These are phyloP conservation scores for Oophaga pumilio DNA, from an alignment of 2,113 vertebrate genomes.

Conservation along the genomic window DNA sequence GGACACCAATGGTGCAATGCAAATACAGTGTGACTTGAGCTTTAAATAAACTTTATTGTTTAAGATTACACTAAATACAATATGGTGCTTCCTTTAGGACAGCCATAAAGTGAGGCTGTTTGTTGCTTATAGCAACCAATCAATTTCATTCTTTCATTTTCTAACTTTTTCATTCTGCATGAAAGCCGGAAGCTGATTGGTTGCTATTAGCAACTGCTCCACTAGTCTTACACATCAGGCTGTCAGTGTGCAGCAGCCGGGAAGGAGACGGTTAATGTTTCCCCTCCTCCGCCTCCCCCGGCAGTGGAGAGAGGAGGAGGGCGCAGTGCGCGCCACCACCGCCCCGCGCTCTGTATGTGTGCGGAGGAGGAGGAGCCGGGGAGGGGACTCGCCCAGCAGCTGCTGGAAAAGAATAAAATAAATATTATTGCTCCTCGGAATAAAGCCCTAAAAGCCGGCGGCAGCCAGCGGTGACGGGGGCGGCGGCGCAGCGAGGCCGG, in stretches of 20 bases:
- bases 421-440: slow-evolving; percentile 9
- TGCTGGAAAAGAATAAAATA: slow-evolving; percentile 53
- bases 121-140: not conserved
- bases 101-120: not conserved
- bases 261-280: not conserved
- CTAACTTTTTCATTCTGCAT: not conserved
- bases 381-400: slow-evolving; percentile 26
- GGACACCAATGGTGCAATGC: too few species aligned
- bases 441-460: not conserved
- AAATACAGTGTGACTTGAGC: too few species aligned
- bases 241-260: not conserved
- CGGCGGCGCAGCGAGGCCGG: not conserved
- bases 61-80: too few species aligned
- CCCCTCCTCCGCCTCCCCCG: not conserved
- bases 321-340: slow-evolving; percentile 10
- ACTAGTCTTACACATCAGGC: not conserved
- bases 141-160: not conserved
- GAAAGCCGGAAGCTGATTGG: not conserved
- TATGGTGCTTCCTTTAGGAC: not conserved
- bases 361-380: slow-evolving; percentile 41
- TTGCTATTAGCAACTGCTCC: not conserved
- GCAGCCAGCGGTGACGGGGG: not conserved
- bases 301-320: slow-evolving; percentile 48
- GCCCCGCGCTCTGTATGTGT: slow-evolving; percentile 36
- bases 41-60: too few species aligned